phyloP scores from a whole-genome alignment of 2,888 invertebrate genomes.

The Dicycla oo region DNA sequence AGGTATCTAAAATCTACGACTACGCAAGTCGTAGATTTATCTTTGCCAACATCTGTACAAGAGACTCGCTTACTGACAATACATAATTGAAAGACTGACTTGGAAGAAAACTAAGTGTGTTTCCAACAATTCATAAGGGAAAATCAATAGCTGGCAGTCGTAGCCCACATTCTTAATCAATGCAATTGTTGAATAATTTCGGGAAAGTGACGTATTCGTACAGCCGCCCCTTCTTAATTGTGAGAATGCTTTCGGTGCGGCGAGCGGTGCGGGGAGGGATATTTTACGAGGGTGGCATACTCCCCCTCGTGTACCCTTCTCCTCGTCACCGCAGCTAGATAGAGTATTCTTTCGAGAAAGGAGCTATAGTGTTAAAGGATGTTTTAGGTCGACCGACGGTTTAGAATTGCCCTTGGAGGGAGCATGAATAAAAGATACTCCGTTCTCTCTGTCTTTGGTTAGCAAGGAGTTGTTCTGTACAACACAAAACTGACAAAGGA shows the following conservation, averaged over 20 bases:
- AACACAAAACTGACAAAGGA: not conserved
- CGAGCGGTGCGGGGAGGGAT: constrained; percentile 15
- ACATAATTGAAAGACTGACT: constrained; percentile 2
- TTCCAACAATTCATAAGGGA: constrained; percentile 1
- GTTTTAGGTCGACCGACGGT: constrained; percentile 21
- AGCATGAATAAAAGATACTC: constrained; percentile 48
- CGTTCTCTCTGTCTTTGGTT: not conserved
- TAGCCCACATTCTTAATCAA: constrained; percentile 46
- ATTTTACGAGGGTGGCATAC: constrained; percentile 55
- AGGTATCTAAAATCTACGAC: not conserved
- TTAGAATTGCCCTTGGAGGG: constrained; percentile 18
- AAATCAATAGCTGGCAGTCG: constrained; percentile 22
- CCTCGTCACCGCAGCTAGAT: constrained; percentile 38
- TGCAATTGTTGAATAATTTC: constrained; percentile 53
- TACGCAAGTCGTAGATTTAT: not conserved
- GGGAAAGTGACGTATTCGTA: constrained; percentile 48
- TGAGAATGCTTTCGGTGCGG: constrained; percentile 45
- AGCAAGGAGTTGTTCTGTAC: not conserved
- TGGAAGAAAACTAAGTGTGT: not conserved
- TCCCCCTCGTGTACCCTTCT: constrained; percentile 32
- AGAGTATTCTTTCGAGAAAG: constrained; percentile 46
- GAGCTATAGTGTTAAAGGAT: constrained; percentile 42
- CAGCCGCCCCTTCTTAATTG: constrained; percentile 53
- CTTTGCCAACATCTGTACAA: not conserved
- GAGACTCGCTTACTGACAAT: not conserved